phyloP scores from a whole-genome alignment of 2,888 invertebrate species.

The Glaucopsyche alexis region DNA sequence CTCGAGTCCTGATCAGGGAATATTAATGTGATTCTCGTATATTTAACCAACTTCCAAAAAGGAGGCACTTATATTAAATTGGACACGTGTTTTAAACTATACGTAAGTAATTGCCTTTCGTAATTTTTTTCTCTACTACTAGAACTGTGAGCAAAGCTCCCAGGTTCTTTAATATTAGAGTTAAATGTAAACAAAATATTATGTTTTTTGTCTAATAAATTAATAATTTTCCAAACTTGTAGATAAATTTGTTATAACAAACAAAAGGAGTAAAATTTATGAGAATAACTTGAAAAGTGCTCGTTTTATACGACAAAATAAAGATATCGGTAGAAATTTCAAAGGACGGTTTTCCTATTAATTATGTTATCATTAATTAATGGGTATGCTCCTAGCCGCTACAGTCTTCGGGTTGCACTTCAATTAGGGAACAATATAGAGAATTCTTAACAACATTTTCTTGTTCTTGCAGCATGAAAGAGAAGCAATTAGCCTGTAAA shows the following conservation, averaged over 20 bases:
- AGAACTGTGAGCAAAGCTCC: no score
- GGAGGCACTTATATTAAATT: no score
- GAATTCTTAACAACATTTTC: conserved; percentile 67
- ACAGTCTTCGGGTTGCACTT: conserved; percentile 38
- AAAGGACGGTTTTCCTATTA: conserved; percentile 8
- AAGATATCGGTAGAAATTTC: conserved; percentile 3
- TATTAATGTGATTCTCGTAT: no score
- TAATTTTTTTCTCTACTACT: no score
- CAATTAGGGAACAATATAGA: conserved; percentile 67
- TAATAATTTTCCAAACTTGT: neutral
- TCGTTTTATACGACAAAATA: neutral
- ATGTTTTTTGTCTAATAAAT: no score
- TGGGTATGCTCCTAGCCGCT: conserved; percentile 13
- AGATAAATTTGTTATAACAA: neutral
- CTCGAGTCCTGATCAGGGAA: no score
- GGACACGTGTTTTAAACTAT: no score
- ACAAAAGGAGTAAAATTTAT: neutral
- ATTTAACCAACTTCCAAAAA: no score
- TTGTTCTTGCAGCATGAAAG: conserved; percentile 63
- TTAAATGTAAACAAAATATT: no score
- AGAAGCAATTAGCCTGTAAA: conserved; percentile 66
- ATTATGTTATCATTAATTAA: conserved; percentile 23
- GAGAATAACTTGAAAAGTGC: neutral
- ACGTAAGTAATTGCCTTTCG: no score
- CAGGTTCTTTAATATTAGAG: no score